Conservation (phyloP, 2,888 invertebrate species). For the Stomorhina lunata region DNA sequence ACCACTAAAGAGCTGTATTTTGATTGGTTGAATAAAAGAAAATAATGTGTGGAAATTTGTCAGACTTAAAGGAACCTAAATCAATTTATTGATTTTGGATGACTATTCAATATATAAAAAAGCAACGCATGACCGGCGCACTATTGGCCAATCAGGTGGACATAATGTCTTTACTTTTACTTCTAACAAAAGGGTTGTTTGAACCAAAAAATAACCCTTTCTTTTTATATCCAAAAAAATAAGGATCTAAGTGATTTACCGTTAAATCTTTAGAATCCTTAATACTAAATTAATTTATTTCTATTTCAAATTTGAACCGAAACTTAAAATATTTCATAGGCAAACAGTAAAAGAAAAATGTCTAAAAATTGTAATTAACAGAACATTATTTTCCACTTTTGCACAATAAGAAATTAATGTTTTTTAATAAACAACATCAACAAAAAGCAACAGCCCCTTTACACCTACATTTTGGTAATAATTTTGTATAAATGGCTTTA, state of each 20-base stretch:
- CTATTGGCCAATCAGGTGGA: slow-evolving; percentile 47
- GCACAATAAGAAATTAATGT: slow-evolving; percentile 64
- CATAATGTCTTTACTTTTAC: not conserved
- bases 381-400: slow-evolving; percentile 66
- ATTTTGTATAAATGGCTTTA: slow-evolving; percentile 2
- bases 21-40: slow-evolving; percentile 71
- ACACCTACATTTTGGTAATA: slow-evolving; percentile 2
- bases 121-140: slow-evolving; percentile 48
- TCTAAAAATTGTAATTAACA: slow-evolving; percentile 63
- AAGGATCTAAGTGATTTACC: not conserved
- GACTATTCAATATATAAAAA: slow-evolving; percentile 74
- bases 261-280: slow-evolving; percentile 1
- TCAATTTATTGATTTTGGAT: slow-evolving; percentile 78
- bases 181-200: slow-evolving; percentile 55
- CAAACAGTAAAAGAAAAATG: slow-evolving; percentile 12
- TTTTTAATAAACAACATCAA: slow-evolving; percentile 48
- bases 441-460: not conserved
- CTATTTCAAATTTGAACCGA: not conserved
- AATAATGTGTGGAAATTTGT: slow-evolving; percentile 1
- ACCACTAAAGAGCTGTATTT: slow-evolving; percentile 73
- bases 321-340: slow-evolving; percentile 24
- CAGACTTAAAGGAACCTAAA: slow-evolving; percentile 72
- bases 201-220: not conserved
- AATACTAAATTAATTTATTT: slow-evolving; percentile 27
- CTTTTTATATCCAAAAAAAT: too few species aligned